phyloP scores from a whole-genome alignment of 2,888 invertebrate species.

The Scaptomyza cyrtandrae region DNA sequence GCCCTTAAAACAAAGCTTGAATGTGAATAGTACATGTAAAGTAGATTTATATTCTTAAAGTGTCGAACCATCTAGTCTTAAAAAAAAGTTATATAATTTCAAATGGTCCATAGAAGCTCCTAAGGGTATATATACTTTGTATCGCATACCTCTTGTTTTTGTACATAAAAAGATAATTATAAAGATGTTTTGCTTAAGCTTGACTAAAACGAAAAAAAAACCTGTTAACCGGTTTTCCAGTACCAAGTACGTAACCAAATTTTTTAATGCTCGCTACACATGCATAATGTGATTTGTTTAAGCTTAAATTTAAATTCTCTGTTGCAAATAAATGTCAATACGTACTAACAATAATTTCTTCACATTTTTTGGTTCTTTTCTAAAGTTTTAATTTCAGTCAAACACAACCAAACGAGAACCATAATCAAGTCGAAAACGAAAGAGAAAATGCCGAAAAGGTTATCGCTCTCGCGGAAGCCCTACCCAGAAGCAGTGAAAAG shows the following conservation, averaged over 20 bases:
- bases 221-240: slow-evolving; percentile 35
- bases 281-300: slow-evolving; percentile 64
- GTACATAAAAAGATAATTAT: slow-evolving; percentile 21
- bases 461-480: background rate
- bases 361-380: slow-evolving; percentile 1
- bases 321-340: slow-evolving; percentile 62
- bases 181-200: slow-evolving; percentile 7
- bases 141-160: slow-evolving; percentile 8
- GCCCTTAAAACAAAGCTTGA: background rate
- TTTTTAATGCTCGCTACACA: slow-evolving; percentile 48
- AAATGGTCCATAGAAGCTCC: background rate
- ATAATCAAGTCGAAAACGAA: background rate
- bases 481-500: slow-evolving; percentile 18
- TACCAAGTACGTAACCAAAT: slow-evolving; percentile 36
- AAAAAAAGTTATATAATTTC: background rate
- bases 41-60: background rate
- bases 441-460: slow-evolving; percentile 13
- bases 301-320: slow-evolving; percentile 32
- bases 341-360: slow-evolving; percentile 40
- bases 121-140: slow-evolving; percentile 20
- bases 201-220: background rate
- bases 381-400: slow-evolving; percentile 39
- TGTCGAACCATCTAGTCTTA: background rate
- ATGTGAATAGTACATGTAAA: background rate
- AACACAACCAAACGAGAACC: slow-evolving; percentile 17